Conservation (phyloP, 1,140 invertebrate genomes). For the Tetragnatha versicolor region DNA sequence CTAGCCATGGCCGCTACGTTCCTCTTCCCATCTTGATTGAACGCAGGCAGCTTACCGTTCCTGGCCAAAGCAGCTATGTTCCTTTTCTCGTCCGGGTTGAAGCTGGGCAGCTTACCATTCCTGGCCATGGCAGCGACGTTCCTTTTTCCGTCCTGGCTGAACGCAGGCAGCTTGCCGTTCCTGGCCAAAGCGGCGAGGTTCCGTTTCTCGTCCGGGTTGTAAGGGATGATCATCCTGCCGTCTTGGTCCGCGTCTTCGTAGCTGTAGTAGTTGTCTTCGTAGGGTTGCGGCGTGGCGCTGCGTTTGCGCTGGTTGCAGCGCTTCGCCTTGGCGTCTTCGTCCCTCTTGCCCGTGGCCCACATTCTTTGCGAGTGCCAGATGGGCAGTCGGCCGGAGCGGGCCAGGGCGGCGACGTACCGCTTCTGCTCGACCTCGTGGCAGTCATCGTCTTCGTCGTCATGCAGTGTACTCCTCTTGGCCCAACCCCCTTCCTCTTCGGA, state of each 20-base stretch:
- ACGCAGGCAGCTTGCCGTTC: neutral
- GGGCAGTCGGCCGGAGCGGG: conserved; percentile 37
- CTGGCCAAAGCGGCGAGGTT: neutral
- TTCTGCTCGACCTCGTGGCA: conserved; percentile 11
- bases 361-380: conserved; percentile 47
- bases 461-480: conserved; percentile 36
- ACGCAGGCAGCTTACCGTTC: neutral
- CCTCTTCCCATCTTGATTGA: neutral
- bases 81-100: neutral
- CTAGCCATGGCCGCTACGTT: conserved; percentile 4
- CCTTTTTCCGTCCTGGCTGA: neutral
- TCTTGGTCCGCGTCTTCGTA: too few relatives aligned
- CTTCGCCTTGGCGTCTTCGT: conserved; percentile 3
- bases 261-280: too few relatives aligned
- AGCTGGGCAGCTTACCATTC: conserved; percentile 8
- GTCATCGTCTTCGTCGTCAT: neutral
- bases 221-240: too few relatives aligned
- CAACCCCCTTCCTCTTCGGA: neutral
- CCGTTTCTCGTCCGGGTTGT: neutral
- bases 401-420: conserved; percentile 47
- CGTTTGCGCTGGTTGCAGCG: neutral
- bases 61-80: neutral
- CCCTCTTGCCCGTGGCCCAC: conserved; percentile 39
- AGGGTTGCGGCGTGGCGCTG: too few relatives aligned
- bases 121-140: neutral